Conservation (phyloP, 2,113 vertebrate genomes). For the Rhinoptilus africanus region DNA sequence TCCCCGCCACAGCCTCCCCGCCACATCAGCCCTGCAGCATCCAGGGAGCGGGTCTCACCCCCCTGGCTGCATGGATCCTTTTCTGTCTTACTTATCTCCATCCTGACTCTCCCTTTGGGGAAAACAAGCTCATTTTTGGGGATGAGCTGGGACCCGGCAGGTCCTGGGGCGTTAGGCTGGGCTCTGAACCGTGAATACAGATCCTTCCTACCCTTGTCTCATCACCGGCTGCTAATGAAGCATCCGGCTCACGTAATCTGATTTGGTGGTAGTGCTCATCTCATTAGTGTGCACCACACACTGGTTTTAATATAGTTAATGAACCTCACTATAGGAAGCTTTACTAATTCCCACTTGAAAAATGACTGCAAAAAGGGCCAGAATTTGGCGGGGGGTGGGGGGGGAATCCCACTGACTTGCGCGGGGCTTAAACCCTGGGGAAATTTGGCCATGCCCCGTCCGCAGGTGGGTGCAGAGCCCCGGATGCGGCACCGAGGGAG, state of each 20-base stretch:
- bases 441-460: neutral
- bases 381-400: neutral
- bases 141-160: neutral
- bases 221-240: neutral
- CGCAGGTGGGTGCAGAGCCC: accelerated
- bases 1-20: neutral
- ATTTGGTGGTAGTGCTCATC: neutral
- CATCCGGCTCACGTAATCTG: neutral
- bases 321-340: neutral
- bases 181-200: neutral
- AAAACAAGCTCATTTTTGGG: neutral
- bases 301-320: neutral
- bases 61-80: neutral
- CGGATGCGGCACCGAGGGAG: accelerated
- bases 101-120: neutral
- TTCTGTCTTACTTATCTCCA: accelerated
- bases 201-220: neutral
- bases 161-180: neutral
- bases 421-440: accelerated
- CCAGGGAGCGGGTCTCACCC: neutral
- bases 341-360: neutral
- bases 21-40: neutral
- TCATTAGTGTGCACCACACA: neutral
- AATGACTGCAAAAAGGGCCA: accelerated
- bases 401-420: neutral